These are phyloP conservation scores for Carpatolechia fugitivella DNA, from an alignment of 2,888 invertebrate species.

Conservation along the genomic window DNA sequence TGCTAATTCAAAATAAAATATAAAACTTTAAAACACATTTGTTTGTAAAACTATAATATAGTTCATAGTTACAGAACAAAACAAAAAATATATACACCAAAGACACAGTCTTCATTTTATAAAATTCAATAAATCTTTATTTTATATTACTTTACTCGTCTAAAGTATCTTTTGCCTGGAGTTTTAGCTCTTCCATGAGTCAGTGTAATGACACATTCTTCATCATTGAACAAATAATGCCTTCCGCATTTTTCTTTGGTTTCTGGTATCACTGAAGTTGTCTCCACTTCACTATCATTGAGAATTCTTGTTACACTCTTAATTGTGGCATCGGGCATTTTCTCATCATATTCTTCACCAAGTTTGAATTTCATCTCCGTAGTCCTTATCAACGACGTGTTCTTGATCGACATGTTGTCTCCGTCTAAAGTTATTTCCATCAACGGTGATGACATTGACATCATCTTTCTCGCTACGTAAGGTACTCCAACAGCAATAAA, in stretches of 20 bases:
- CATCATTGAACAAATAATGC: constrained; percentile 61
- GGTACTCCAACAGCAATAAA: constrained; percentile 72
- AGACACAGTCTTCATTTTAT: no score
- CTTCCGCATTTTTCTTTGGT: constrained; percentile 56
- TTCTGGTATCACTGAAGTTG: constrained; percentile 61
- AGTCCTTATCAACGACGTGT: constrained; percentile 77
- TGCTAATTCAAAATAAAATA: no score
- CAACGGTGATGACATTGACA: constrained; percentile 79
- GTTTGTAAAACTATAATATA: no score
- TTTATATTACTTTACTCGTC: constrained; percentile 46
- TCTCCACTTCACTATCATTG: constrained; percentile 68
- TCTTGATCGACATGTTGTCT: constrained; percentile 79
- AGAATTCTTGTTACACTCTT: constrained; percentile 77
- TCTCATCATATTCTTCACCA: constrained; percentile 82
- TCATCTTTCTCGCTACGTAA: constrained; percentile 82
- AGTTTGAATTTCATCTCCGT: constrained; percentile 75
- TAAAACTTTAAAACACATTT: no score
- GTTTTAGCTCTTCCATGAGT: constrained; percentile 65
- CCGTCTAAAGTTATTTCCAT: constrained; percentile 78
- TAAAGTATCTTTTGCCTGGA: constrained; percentile 75
- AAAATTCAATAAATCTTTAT: no score
- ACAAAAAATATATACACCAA: no score
- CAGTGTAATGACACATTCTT: constrained; percentile 66
- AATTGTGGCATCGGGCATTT: constrained; percentile 76
- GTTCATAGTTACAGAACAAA: no score